Evolutionary conservation across 1,140 invertebrate genomes (phyloP), one percentile per base, ranked within the genome.

Genomic region (Goniozus legneri): DNA sequence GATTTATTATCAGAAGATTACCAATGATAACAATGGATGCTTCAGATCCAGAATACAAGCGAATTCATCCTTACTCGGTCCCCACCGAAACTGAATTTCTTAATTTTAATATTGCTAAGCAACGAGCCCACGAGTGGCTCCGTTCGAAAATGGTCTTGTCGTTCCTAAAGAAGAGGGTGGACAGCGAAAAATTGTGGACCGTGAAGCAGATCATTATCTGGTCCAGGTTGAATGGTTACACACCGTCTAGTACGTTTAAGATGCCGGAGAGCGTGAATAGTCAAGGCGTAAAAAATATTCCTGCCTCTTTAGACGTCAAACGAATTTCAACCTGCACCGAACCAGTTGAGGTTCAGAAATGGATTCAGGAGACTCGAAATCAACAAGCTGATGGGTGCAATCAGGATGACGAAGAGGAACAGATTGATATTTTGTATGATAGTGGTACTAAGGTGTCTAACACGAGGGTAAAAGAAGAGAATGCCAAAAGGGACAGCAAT

Each of bases 151-250:
- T 52, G n/a, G 52, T 79, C 2, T 47, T 53, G 14, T 54, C 44
- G 8, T 64, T 73, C 18, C 53, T 78, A 16, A 67, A 62, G 38
- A 61, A 57, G 3, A 48, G 47, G 3, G 49, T 61, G 2, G 52
- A 59, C 2, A 56, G 61, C n/a, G 66, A 72, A 13, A 49, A 70
- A 47, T 43, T 76, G 12, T 81, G 79, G 77, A 74, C 63, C 3
- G 59, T 72, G 0, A 79, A 76, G 52, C 72, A 78, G 51, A 78
- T 82, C 36, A 64, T 80, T 32, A 53, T 64, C 2, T 82, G 79
- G 78, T 70, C 77, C 36, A 67, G 79, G 50, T 50, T 72, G 15
- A 73, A 80, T 50, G 76, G 76, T 2, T 77, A 76, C 36, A 79
- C 66, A 6, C 73, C 70, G 24, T 52, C 27, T 3, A 42, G 39